Base-by-base conservation (phyloP, 2,888 invertebrate genomes). In the Macaria notata region DNA sequence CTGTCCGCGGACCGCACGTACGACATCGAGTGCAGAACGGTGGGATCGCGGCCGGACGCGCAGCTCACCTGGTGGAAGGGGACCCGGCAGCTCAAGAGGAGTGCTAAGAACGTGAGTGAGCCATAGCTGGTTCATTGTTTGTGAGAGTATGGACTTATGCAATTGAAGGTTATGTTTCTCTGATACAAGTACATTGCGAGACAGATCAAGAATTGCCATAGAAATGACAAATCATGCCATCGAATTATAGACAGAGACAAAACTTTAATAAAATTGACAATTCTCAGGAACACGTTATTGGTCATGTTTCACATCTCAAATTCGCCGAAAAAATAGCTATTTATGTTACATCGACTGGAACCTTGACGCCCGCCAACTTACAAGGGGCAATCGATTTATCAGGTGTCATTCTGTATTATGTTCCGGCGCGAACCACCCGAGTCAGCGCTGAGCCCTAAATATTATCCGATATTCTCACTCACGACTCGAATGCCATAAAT, bases 11-110 rank as follows among this genome's bases (percentile, higher is more conserved):
- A 96, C 77, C 94, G 96, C 75, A 93, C 94, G 59, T 96, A 96
- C 79, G 95, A 96, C 71, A 94, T 97, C 61, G 96, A 96, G 77
- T 98, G 98, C 84, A 93, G 94, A 69, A 94, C 96, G 30, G 93
- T 94, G 0, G 98, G 98, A 42, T 97, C 97, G 7, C 92, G 96
- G 63, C 97, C 98, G 0, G 95, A 95, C 59, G 96, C 97, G 0
- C 91, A 94, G 55, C 94, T 97, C 74, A 95, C 96, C 47, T 98
- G 98, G 98, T 97, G 96, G 96, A 96, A 96, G 73, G 95, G 94
- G 31, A 94, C 93, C 70, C 93, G 95, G 65, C 95, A 95, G 79
- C 92, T 97, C 65, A 95, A 95, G 85, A 94, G 94, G 77, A 92
- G 94, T 68, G 93, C 95, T 48, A 95, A 95, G 83, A 95, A 94